phyloP scores from a whole-genome alignment of 2,113 vertebrate genomes.

The Ceuthmochares aereus region DNA sequence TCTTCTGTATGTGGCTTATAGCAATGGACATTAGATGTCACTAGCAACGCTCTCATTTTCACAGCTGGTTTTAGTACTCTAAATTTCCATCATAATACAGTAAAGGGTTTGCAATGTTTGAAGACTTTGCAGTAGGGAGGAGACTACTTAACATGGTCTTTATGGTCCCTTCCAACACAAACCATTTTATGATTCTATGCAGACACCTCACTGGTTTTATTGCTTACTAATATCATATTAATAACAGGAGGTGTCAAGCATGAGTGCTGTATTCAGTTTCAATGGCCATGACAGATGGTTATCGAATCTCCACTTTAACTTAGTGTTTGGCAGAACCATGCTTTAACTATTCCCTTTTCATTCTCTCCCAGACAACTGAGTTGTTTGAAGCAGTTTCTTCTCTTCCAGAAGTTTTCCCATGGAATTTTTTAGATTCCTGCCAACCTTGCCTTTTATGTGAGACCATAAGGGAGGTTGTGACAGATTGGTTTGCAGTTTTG shows the following conservation, averaged over 20 bases:
- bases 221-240: not conserved
- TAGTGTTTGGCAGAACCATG: not conserved
- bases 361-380: not conserved
- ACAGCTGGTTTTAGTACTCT: not conserved
- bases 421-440: conserved; percentile 32
- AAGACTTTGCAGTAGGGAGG: not conserved
- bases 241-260: not conserved
- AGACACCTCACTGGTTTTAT: not conserved
- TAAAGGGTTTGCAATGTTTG: not conserved
- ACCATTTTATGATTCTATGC: too few relatives aligned
- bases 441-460: conserved; percentile 42
- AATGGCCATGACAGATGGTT: not conserved
- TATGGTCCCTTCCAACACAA: too few relatives aligned
- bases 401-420: conserved; percentile 41
- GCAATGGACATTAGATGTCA: not conserved
- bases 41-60: not conserved
- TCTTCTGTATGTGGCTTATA: not conserved
- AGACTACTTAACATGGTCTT: not conserved
- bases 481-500: conserved; percentile 61
- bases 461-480: conserved; percentile 56
- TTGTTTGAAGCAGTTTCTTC: conserved; percentile 35
- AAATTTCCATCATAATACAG: not conserved
- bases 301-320: not conserved
- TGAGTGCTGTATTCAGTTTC: not conserved
- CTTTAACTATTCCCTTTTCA: conserved; percentile 13